phyloP scores from a whole-genome alignment of 2,113 vertebrate genomes.

The Eretmochelys imbricata region DNA sequence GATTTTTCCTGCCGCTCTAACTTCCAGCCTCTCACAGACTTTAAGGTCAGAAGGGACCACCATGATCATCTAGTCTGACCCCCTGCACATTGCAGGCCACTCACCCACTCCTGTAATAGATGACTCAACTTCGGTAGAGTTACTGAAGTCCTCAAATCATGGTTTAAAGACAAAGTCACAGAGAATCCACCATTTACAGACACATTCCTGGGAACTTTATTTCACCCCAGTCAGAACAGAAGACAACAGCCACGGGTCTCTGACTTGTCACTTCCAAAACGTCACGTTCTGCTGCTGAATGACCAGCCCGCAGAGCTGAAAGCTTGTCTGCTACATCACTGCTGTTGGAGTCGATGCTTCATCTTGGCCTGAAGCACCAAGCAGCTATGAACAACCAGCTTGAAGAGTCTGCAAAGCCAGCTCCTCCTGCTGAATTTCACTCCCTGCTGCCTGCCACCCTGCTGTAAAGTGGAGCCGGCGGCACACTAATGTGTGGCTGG shows the following conservation, averaged over 20 bases:
- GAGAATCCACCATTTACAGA: neutral
- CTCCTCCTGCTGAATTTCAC: neutral
- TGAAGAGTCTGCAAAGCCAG: neutral
- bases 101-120: neutral
- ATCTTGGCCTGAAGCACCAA: neutral
- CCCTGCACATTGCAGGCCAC: too few species aligned
- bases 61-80: too few species aligned
- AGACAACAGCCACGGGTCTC: neutral
- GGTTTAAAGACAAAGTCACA: neutral
- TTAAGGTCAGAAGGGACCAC: neutral
- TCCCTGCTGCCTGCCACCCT: neutral
- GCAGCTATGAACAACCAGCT: neutral
- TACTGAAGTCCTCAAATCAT: neutral
- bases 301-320: neutral
- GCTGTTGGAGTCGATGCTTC: neutral
- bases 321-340: neutral
- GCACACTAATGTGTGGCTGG: accelerated
- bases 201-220: neutral
- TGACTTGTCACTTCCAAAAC: neutral
- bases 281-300: neutral
- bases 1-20: neutral
- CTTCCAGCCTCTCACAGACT: neutral
- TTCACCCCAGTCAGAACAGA: neutral
- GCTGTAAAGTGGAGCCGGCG: neutral
- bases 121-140: neutral